Evolutionary conservation across 2,797 vertebrate species (phyloP), one percentile per base, ranked within the genome.

Genomic region (Myoxocephalus aenaeus): DNA sequence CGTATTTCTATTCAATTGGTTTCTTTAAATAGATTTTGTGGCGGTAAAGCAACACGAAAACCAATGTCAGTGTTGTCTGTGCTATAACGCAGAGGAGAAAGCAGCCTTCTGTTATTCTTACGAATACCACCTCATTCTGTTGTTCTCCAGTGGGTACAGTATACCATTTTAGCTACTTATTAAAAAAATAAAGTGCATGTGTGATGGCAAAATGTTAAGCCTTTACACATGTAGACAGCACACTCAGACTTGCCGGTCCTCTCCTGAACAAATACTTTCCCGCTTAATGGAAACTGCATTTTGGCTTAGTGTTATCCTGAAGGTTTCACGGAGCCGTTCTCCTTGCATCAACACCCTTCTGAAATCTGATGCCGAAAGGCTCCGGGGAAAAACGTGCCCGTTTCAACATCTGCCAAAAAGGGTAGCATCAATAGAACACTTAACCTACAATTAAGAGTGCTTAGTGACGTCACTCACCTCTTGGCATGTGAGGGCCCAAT

Each of bases 391-490:
- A 88, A 85, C 75, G 80, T 11, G 67, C 53, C 57, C 72, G 63
- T 62, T 68, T 87, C 57, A 87, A 86, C 80, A 73, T 88, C 80
- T 88, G 82, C 78, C 72, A 65, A 69, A 84, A 83, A 5, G 29
- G 58, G 68, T 36, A 81, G 79, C 81, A 82, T 65, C 58, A 82
- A 78, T 29, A 63, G 38, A 77, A 82, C 40, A 68, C 68, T 86
- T 82, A 90, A 78, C 78, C 87, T 69, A 76, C 81, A 89, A 91
- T 92, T 90, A 91, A 73, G 71, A 86, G 65, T 80, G 83, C 83
- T 91, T 86, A 80, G 82, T 73, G 82, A 92, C 78, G 86, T 90
- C 65, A 80, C 77, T 89, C 78, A 62, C 65, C 56, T 82, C 68
- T 71, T 73, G 79, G 83, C 81, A 85, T 87, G 89, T 83, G 59